These are phyloP conservation scores for Coracopsis vasa DNA, from an alignment of 2,113 vertebrate genomes.

Conservation along the genomic window DNA sequence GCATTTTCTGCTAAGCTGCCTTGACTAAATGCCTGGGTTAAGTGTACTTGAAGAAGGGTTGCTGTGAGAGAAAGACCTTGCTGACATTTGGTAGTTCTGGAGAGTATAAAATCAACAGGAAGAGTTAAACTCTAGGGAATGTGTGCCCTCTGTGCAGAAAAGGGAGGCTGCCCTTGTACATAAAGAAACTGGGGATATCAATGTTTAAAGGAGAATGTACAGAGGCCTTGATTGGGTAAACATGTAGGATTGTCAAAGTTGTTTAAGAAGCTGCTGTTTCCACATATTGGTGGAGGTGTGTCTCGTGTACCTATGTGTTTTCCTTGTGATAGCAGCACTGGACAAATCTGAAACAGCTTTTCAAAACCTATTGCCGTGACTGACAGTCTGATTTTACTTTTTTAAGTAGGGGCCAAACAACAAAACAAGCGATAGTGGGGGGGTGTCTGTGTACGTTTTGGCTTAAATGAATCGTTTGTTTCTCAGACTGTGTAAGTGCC, in stretches of 20 bases:
- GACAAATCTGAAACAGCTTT: background rate
- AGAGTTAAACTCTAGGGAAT: background rate
- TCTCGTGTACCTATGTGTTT: background rate
- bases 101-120: background rate
- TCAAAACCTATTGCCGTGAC: background rate
- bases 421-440: background rate
- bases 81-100: background rate
- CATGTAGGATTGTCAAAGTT: background rate
- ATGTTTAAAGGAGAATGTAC: background rate
- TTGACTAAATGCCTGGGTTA: background rate
- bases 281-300: fast-evolving
- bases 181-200: background rate
- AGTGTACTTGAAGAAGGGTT: background rate
- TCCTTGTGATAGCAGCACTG: fast-evolving
- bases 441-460: background rate
- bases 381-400: background rate
- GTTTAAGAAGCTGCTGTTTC: background rate
- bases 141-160: background rate
- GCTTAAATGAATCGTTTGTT: background rate
- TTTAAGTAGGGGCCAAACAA: background rate
- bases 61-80: background rate
- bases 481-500: background rate
- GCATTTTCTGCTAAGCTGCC: background rate
- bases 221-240: fast-evolving
- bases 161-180: background rate